These are phyloP conservation scores for Prietella phreatophila DNA, from an alignment of 2,113 vertebrate genomes.

Conservation along the genomic window DNA sequence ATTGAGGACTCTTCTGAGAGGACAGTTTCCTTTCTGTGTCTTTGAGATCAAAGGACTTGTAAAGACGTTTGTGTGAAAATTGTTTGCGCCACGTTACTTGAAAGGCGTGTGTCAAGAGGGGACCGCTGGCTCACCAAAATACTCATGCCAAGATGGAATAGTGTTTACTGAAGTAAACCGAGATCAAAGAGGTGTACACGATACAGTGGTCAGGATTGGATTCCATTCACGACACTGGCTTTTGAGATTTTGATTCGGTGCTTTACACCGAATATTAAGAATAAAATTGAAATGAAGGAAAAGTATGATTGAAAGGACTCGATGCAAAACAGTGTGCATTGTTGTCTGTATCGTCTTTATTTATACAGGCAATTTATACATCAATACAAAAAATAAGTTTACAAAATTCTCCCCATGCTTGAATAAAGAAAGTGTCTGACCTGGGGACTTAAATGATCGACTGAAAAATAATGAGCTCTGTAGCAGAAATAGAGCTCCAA, in stretches of 20 bases:
- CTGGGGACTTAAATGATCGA: not conserved
- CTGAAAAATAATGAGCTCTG: not conserved
- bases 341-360: not conserved
- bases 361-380: too few species aligned
- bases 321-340: not conserved
- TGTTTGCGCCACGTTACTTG: constrained; percentile 25
- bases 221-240: not conserved
- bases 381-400: not conserved
- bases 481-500: constrained; percentile 9
- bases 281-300: not conserved
- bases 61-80: constrained; percentile 20
- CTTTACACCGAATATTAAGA: not conserved
- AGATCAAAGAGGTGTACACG: not conserved
- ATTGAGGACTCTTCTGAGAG: constrained; percentile 46
- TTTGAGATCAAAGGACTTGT: constrained; percentile 34
- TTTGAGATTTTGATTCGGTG: not conserved
- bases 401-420: not conserved
- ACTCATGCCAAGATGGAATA: not conserved
- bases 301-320: not conserved
- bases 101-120: constrained; percentile 12
- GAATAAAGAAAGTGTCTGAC: not conserved
- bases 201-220: not conserved
- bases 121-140: not conserved
- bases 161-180: not conserved
- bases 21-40: constrained; percentile 26